Evolutionary conservation across 30 jellyfish, hydroid and myxozoan genomes (phyloP).

Genomic region (Pelagia noctiluca): DNA sequence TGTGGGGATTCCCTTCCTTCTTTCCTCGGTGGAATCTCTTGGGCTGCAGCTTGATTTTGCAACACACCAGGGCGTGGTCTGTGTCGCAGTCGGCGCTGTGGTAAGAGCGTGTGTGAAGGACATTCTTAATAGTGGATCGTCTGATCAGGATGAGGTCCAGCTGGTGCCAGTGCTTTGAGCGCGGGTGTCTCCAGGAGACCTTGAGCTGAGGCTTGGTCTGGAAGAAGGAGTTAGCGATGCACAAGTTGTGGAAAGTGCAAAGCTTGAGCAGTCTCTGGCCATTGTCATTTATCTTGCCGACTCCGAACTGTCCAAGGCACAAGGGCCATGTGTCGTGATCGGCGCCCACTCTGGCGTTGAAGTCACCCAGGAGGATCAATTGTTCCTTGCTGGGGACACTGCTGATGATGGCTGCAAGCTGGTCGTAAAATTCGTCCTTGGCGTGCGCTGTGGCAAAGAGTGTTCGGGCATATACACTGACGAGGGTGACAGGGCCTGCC

Average conservation of each 20-base stretch:
- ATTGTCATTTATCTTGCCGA: constrained; percentile 51
- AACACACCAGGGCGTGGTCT: constrained; percentile 63
- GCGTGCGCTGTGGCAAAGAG: background rate
- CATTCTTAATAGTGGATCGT: constrained; percentile 15
- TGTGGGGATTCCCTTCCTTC: constrained; percentile 14
- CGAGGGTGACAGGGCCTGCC: constrained; percentile 23
- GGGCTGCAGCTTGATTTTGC: constrained; percentile 22
- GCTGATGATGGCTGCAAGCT: constrained; percentile 47
- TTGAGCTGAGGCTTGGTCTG: constrained; percentile 52
- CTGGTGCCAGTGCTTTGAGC: constrained; percentile 66
- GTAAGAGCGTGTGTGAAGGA: constrained; percentile 51
- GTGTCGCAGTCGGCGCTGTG: constrained; percentile 67
- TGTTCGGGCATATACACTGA: constrained; percentile 48
- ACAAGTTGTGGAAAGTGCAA: constrained; percentile 40
- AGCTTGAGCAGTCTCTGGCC: constrained; percentile 43
- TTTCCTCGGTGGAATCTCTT: background rate
- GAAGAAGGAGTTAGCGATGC: constrained; percentile 49
- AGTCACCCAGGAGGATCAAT: constrained; percentile 43
- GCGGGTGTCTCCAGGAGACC: constrained; percentile 52
- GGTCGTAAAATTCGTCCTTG: constrained; percentile 51
- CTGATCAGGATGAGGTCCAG: constrained; percentile 59
- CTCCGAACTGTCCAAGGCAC: constrained; percentile 49
- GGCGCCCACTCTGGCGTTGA: constrained; percentile 62
- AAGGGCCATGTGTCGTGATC: constrained; percentile 54
- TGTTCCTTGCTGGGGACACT: constrained; percentile 16